Base-by-base conservation (phyloP, 2,797 vertebrate species). In the Phyllotis vaccarum region DNA sequence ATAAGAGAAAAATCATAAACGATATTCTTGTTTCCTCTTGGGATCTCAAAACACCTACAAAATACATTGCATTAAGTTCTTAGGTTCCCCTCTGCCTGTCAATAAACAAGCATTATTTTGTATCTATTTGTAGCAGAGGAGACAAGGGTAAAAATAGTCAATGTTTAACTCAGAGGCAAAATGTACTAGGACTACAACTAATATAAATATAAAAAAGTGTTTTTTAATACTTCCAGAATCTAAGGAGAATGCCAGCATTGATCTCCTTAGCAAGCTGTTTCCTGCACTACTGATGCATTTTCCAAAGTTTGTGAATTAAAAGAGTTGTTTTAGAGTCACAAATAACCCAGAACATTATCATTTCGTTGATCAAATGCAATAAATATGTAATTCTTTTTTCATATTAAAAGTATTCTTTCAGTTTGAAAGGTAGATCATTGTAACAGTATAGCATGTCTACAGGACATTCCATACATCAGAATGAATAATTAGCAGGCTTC, bases 121-220 rank as follows among this genome's bases (percentile, higher is more conserved):
- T 93, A 86, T 92, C 90, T 96, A 27, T 66, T 56, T 81, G 58
- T 95, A 96, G 86, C 66, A 96, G 80, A 95, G 81, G 40, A 87
- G 76, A 68, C 31, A 19, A 91, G 49, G 86, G 52, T 95, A 88
- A 97, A 97, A 97, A 92, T 68, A 96, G 97, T 58, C 95, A 97
- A 86, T 87, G 80, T 97, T 98, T 98, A 98, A 97, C 76, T 96
- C 0, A 1, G 89, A 79, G 79, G 92, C 66, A 87, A 98, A 97
- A 97, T 89, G 94, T 92, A 98, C 97, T 96, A 72, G 82, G 95
- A 97, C 91, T 98, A 90, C 93, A 97, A 98, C 89, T 85, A 97
- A 96, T 86, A 97, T 89, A 98, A 97, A 97, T 98, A 87, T 97
- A 96, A 86, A 98, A 98, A 98, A 94, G 96, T 96, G 90, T 56